Conservation (phyloP, 2,113 vertebrate genomes). For the Prochilodus magdalenae region DNA sequence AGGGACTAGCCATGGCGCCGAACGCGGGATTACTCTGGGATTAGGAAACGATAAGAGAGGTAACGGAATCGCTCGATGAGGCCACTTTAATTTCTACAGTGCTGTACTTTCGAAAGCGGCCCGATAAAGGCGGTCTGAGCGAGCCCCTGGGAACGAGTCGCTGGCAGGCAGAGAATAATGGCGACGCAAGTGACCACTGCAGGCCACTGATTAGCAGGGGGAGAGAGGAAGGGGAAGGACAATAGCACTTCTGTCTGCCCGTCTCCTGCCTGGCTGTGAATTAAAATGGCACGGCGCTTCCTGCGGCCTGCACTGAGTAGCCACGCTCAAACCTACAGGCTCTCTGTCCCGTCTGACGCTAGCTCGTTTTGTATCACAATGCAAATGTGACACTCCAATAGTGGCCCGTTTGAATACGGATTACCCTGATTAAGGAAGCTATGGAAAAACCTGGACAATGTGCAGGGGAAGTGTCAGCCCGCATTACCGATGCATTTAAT, state of each 20-base stretch:
- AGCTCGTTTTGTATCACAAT: not conserved
- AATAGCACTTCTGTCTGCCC: slow-evolving; percentile 41
- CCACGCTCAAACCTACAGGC: not conserved
- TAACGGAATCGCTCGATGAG: slow-evolving; percentile 69
- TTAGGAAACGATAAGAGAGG: slow-evolving; percentile 72
- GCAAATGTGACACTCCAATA: not conserved
- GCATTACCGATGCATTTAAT: slow-evolving; percentile 22
- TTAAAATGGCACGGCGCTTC: slow-evolving; percentile 13
- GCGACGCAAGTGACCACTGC: slow-evolving; percentile 35
- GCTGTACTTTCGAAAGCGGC: slow-evolving; percentile 61
- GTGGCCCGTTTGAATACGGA: slow-evolving; percentile 2
- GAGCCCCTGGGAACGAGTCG: slow-evolving; percentile 28
- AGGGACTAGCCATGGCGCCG: slow-evolving; percentile 56
- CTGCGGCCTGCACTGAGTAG: slow-evolving; percentile 19
- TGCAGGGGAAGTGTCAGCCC: not conserved
- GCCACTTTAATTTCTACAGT: slow-evolving; percentile 66
- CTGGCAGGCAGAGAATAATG: slow-evolving; percentile 39
- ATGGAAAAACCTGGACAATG: slow-evolving; percentile 9
- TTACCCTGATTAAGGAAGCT: slow-evolving; percentile 20
- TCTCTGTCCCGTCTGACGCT: not conserved
- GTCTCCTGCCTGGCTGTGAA: slow-evolving; percentile 38
- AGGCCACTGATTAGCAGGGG: slow-evolving; percentile 43
- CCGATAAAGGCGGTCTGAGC: slow-evolving; percentile 60
- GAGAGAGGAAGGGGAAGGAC: slow-evolving; percentile 44
- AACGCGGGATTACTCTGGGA: slow-evolving; percentile 73